A percentile compares a stretch with the other conserved stretches of the same genome.
phyloP scores from a whole-genome alignment of 1,140 invertebrate species.

The Dolichoris vasculosae region DNA sequence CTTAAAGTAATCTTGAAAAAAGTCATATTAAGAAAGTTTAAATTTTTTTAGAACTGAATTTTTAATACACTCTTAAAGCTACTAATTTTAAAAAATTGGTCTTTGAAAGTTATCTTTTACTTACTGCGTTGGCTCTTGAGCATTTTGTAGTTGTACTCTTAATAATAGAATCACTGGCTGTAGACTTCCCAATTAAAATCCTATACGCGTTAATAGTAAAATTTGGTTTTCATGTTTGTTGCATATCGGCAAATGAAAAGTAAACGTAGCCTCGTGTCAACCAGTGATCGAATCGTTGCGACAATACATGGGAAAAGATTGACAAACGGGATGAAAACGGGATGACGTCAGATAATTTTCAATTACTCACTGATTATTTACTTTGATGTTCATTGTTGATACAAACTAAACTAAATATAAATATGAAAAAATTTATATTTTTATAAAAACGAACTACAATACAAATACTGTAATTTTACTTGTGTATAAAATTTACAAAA shows the following conservation, averaged over 20 bases:
- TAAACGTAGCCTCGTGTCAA: slow-evolving; percentile 58
- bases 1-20: no score
- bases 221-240: slow-evolving; percentile 2
- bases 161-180: neutral
- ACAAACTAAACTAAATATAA: neutral
- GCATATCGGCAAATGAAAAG: slow-evolving; percentile 65
- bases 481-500: no score
- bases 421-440: no score
- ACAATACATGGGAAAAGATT: slow-evolving; percentile 54
- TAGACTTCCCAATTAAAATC: neutral
- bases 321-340: slow-evolving; percentile 63
- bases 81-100: neutral
- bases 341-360: neutral
- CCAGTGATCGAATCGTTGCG: slow-evolving; percentile 32
- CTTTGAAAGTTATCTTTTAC: neutral
- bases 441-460: no score
- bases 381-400: neutral
- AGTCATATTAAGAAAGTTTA: no score
- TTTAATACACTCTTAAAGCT: no score
- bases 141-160: neutral
- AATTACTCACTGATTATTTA: neutral
- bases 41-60: no score
- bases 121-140: neutral
- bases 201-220: neutral
- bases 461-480: no score